These are phyloP conservation scores for Rhamphomyia laevipes DNA, from an alignment of 2,888 invertebrate species.

Conservation along the genomic window DNA sequence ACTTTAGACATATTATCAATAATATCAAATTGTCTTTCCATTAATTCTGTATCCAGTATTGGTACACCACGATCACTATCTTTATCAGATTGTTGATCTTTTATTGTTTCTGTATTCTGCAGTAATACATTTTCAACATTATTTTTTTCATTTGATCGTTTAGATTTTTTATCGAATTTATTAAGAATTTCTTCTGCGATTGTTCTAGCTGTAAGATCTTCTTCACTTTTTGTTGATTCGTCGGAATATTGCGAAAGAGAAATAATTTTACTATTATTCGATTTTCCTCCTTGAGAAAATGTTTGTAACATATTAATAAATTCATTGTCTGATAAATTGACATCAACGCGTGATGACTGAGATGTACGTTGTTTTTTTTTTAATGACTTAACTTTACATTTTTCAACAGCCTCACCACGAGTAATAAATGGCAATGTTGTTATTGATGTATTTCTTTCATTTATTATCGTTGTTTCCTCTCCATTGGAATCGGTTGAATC, in stretches of 20 bases:
- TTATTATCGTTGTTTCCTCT: conserved; percentile 9
- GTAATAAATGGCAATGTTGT: conserved; percentile 27
- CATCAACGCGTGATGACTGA: background rate
- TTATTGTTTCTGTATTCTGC: too few species aligned
- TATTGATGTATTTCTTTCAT: conserved; percentile 16
- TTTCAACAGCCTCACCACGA: conserved; percentile 30
- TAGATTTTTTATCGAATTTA: background rate
- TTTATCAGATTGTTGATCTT: background rate
- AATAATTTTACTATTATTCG: too few species aligned
- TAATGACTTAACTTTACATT: conserved; percentile 15
- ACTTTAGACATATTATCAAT: background rate
- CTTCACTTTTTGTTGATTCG: conserved; percentile 13
- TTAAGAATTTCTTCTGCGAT: conserved; percentile 26
- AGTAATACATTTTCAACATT: background rate
- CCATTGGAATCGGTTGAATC: conserved; percentile 18
- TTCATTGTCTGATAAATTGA: conserved; percentile 20
- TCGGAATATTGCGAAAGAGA: conserved; percentile 10
- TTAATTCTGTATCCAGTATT: background rate
- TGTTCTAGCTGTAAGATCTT: conserved; percentile 26
- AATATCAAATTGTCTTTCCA: background rate
- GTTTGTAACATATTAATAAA: conserved; percentile 23
- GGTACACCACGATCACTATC: background rate
- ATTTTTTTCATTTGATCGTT: conserved; percentile 4
- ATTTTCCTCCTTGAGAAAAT: conserved; percentile 17
- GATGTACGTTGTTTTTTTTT: background rate